Evolutionary conservation across 2,113 vertebrate genomes (phyloP).

Genomic region (Eublepharis macularius): DNA sequence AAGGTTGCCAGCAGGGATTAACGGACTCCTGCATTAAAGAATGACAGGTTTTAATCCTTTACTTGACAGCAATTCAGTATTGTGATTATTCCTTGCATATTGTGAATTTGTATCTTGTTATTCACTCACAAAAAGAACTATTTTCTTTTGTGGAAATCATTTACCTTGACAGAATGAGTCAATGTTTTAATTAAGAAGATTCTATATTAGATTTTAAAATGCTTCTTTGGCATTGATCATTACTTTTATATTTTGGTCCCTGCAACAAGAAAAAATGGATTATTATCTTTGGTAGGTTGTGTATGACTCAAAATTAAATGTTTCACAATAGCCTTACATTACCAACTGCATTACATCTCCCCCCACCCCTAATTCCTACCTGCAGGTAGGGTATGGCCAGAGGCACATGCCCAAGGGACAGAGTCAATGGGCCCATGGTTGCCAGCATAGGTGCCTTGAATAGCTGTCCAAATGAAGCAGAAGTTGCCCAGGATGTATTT

Average conservation of each 20-base stretch:
- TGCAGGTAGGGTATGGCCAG: no score
- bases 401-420: no score
- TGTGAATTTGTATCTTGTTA: not conserved
- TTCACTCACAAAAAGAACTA: not conserved
- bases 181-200: not conserved
- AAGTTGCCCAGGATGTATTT: no score
- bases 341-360: not conserved
- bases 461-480: no score
- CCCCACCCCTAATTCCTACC: no score
- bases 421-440: no score
- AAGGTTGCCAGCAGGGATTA: not conserved
- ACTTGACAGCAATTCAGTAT: not conserved
- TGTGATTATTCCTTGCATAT: not conserved
- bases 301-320: slow-evolving; percentile 51
- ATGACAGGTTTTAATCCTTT: slow-evolving; percentile 5
- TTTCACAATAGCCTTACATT: slow-evolving; percentile 37
- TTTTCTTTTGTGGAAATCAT: not conserved
- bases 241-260: slow-evolving; percentile 39
- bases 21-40: not conserved
- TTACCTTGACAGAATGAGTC: not conserved
- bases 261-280: slow-evolving; percentile 26
- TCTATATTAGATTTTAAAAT: not conserved
- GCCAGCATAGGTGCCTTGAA: no score
- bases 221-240: slow-evolving; percentile 6
- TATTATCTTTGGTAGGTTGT: slow-evolving; percentile 5